Conservation (phyloP, 1,140 invertebrate species). For the Zelostemma sp. region DNA sequence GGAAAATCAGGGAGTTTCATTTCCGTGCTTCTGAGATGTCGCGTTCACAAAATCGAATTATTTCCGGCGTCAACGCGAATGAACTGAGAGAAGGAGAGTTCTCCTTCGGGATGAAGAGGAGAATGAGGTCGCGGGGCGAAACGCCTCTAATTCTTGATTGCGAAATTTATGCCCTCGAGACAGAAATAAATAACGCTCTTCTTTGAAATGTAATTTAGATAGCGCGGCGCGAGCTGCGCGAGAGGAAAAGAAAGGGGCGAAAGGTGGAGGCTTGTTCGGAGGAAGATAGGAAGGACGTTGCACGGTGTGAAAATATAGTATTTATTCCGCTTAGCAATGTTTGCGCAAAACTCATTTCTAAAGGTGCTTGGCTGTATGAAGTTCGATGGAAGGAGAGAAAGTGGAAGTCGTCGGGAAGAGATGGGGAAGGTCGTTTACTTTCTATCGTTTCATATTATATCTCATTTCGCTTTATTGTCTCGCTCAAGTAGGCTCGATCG, state of each 20-base stretch:
- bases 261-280: slow-evolving; percentile 29
- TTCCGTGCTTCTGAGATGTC: slow-evolving; percentile 41
- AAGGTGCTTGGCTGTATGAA: slow-evolving; percentile 35
- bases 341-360: slow-evolving; percentile 45
- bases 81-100: slow-evolving; percentile 38
- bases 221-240: slow-evolving; percentile 42
- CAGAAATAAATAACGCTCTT: slow-evolving; percentile 61
- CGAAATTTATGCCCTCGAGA: slow-evolving; percentile 60
- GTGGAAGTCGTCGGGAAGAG: slow-evolving; percentile 26
- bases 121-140: slow-evolving; percentile 40
- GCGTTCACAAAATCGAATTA: slow-evolving; percentile 48
- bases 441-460: slow-evolving; percentile 28
- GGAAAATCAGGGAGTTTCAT: slow-evolving; percentile 43
- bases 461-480: neutral
- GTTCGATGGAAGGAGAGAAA: slow-evolving; percentile 45
- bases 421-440: slow-evolving; percentile 42
- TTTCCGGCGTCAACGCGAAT: slow-evolving; percentile 47
- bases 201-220: slow-evolving; percentile 63
- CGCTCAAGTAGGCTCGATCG: neutral
- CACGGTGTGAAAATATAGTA: slow-evolving; percentile 43
- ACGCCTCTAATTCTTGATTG: slow-evolving; percentile 55
- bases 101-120: slow-evolving; percentile 36
- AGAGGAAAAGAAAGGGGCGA: slow-evolving; percentile 24
- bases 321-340: slow-evolving; percentile 44
- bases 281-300: slow-evolving; percentile 24